Base-by-base conservation (phyloP, 1,140 invertebrate genomes). In the Camponotus vicinus region DNA sequence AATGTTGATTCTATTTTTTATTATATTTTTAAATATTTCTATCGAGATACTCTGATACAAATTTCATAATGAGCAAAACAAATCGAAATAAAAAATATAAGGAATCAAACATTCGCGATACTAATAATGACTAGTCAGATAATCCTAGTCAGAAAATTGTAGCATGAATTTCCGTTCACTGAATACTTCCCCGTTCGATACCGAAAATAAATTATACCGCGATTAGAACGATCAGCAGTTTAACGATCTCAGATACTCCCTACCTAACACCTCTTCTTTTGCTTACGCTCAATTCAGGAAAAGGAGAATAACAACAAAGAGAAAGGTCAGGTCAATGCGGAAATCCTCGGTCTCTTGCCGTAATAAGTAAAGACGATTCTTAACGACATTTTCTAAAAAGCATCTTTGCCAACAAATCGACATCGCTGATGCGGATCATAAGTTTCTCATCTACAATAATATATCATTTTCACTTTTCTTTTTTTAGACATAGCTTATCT, bases 281-380 rank as follows among this genome's bases (percentile, higher is more conserved):
- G 11, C 34, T 52, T 27, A 40, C 34, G 8, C 42, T 57, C 55
- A 67, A 61, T 27, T 21, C 37, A 27, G 55, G 45, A 73, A 88
- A 57, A 76, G 45, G 21, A 69, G 87, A 76, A 55, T 71, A 82
- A 40, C 55, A 32, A 55, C 55, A 55, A 71, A 91, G 93, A 93
- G 92, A 94, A 94, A 94, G 93, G 92, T 94, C 92, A 93, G 90
- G n/a, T 88, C 86, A 84, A 93, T 86, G 71, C 92, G 92, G 93
- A 94, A 94, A 92, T 93, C 73, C 69, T 76, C 18, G 40, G 63
- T 42, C 45, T 63, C 34, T 66, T 78, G 86, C 89, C 91, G 91
- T 92, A 93, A 93, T 92, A 93, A 93, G 87, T 91, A 79, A 88
- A 89, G 88, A 61, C 92, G 69, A 63, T 15, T 27, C 27, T 0